phyloP scores from a whole-genome alignment of 2,113 vertebrate species.

The Sialia sialis region DNA sequence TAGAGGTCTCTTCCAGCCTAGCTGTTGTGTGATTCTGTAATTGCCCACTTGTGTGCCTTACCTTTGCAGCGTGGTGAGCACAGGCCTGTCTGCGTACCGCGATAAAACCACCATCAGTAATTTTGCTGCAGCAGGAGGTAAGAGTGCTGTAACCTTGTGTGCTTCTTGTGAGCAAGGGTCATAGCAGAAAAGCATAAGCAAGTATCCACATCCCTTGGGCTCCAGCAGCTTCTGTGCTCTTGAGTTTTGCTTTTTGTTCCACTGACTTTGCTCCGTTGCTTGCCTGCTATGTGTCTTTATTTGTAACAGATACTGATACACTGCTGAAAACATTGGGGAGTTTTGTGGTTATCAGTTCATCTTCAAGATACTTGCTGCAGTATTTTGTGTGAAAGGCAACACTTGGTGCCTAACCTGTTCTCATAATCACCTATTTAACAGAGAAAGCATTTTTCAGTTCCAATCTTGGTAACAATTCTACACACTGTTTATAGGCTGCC shows the following conservation, averaged over 20 bases:
- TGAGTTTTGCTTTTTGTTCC: background rate
- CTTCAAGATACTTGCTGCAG: background rate
- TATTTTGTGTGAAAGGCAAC: background rate
- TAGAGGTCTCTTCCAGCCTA: too few relatives aligned
- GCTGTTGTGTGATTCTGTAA: too few relatives aligned
- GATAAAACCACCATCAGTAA: constrained; percentile 77
- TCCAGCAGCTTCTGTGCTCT: background rate
- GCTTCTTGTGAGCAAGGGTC: background rate
- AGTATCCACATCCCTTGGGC: background rate
- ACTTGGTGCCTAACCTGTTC: background rate
- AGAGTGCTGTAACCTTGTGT: constrained; percentile 31
- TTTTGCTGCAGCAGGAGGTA: constrained; percentile 86
- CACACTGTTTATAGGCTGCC: background rate
- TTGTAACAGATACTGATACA: background rate
- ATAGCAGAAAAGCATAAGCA: background rate
- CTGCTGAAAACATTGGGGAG: background rate
- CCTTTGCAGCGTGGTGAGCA: constrained; percentile 77
- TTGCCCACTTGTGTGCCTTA: background rate
- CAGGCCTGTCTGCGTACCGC: constrained; percentile 79
- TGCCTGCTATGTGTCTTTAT: background rate
- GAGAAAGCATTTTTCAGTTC: background rate
- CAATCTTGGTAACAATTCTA: background rate
- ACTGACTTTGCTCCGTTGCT: rapidly evolving
- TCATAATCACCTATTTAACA: background rate
- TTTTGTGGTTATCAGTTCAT: background rate